Evolutionary conservation across 2,888 invertebrate species (phyloP), one percentile per base, ranked within the genome.

Genomic region (Agrochola lychnidis): DNA sequence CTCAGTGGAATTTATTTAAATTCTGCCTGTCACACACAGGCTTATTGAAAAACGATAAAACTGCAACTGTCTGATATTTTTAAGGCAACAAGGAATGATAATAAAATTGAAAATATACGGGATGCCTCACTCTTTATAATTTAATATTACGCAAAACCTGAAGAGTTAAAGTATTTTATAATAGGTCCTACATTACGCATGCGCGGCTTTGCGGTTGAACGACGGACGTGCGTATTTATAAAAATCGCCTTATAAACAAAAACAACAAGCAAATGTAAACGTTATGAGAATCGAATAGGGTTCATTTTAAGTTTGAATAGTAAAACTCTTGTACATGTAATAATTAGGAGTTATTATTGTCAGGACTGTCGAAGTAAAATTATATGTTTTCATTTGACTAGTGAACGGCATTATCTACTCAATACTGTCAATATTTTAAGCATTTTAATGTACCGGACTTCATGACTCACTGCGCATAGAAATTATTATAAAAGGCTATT

Each of bases 331-430:
- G 5, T 56, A 67, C 40, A 9, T 66, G 53, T 48, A 59, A 79
- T 85, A 63, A 80, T 87, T 76, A 78, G 64, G 64, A 59, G 83
- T 64, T 73, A 83, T 83, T 83, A 82, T 76, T 42, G 73, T 73
- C 82, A 76, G 80, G 85, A 85, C 84, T 86, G 85, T 83, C 71
- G 69, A 70, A 78, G 75, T 64, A 76, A 87, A 91, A 90, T 90
- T 89, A 88, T 82, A 90, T 63, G 85, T 87, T 90, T 90, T 91
- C 86, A 83, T 83, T 87, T 83, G 69, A 70, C 48, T 68, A 75
- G 76, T 77, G 81, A 87, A 80, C 40, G 83, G 77, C 56, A 7
- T 57, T 64, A 68, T 51, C 0, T 45, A 70, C 48, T 68, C n/a
- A n/a, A 62, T 64, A 53, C 30, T 42, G 75, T 71, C 67, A 62